Evolutionary conservation across 2,113 vertebrate species (phyloP), one percentile per base, ranked within the genome.

Genomic region (Condylura cristata): DNA sequence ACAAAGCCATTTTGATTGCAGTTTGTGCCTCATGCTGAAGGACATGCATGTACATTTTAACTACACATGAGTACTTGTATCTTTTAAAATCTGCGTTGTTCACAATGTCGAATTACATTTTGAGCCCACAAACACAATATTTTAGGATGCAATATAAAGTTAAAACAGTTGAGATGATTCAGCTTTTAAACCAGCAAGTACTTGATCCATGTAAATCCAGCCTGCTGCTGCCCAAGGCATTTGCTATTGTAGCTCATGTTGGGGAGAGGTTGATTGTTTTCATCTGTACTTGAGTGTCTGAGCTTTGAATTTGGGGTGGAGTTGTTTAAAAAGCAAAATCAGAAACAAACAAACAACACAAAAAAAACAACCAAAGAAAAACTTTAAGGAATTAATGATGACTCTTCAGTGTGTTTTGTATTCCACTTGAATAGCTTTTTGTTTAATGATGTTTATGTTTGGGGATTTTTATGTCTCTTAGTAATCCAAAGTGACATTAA

Each of bases 381-480:
- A 97, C 81, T 93, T 96, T 90, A 97, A 96, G 95, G 93, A 96
- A 93, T 96, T 96, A 97, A 97, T 96, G 93, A 97, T 92, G 93
- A 94, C 94, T 96, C 94, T 96, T 96, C 32, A 92, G 93, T 97
- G 95, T 96, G 78, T 96, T 96, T 96, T 95, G 39, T 96, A 93
- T 97, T 97, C 93, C 91, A 96, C 93, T 96, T 97, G 91, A 97
- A 96, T 94, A 97, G 94, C 81, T 95, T 97, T 96, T 96, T 97
- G 78, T 97, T 96, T 97, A 97, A 97, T 95, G 94, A 75, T 97
- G 94, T 96, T 97, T 97, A 94, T 96, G 90, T 97, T 96, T 95
- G 92, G 95, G 94, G 95, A 94, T 95, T 97, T 96, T 96, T 96
- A 90, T 95, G 96, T 86, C 92, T 97, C 95, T 96, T 84, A 95